Base-by-base conservation (phyloP, 92 coral and sea anemone genomes). In the Palythoa grandis region DNA sequence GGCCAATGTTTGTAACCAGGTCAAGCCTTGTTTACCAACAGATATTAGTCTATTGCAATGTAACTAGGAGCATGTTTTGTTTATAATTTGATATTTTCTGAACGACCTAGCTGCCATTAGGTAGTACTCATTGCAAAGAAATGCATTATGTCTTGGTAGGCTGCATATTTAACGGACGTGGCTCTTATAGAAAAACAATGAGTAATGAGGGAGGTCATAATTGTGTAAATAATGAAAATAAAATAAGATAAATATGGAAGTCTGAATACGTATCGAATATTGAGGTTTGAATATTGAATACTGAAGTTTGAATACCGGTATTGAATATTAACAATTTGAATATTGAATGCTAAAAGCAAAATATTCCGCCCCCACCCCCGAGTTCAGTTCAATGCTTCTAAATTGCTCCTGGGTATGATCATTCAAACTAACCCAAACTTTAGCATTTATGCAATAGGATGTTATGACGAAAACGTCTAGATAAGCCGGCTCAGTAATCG, bases 1-100 rank as follows among this genome's bases (percentile, higher is more conserved):
- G 6, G 47, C 70, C 9, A 54, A 11, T 15, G 70, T 65, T 65
- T 7, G 70, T 65, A 19, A 65, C 70, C 29, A 65, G 25, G 70
- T 19, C 70, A n/a, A n/a, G n/a, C n/a, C n/a, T n/a, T n/a, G n/a
- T n/a, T n/a, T 65, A 65, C 29, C 70, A 65, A 65, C 70, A 65
- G 70, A 65, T 23, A 65, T 5, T n/a, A 20, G 25, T 19, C 13
- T 65, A 23, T 65, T 65, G 35, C 70, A 8, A 65, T 65, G 61
- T 56, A 65, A 65, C 70, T 65, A 65, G 68, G 77, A 88, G 75
- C 67, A 56, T 12, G 61, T 56, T 56, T 12, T 56, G 61, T 56
- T 56, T 56, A 56, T 16, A 56, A 12, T 56, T 56, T 56, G 61
- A 56, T 56, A 56, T 56, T 56, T 56, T 12, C 61, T 56, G 61